Conservation (phyloP, 2,888 invertebrate species). For the Sarcophaga carnaria region DNA sequence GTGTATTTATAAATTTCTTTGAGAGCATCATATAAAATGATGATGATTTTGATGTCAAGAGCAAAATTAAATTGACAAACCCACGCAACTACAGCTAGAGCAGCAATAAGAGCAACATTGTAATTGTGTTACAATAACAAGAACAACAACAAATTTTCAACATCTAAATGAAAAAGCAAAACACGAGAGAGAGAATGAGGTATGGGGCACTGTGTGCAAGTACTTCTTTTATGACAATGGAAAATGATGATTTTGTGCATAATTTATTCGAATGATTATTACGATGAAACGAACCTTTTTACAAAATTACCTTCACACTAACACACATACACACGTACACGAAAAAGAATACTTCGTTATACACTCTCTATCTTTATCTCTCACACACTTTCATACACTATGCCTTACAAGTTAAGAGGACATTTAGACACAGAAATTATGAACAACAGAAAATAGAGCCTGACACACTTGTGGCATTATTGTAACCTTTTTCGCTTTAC, state of each 20-base stretch:
- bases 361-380: neutral
- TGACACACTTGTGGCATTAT: conserved; percentile 67
- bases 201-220: neutral
- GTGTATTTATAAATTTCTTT: neutral
- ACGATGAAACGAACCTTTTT: conserved; percentile 71
- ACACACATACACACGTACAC: neutral
- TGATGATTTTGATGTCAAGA: conserved; percentile 48
- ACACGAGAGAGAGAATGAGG: too few species aligned
- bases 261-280: conserved; percentile 82
- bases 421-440: too few species aligned
- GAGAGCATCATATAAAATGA: conserved; percentile 55
- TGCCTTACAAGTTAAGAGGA: too few species aligned
- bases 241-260: conserved; percentile 78
- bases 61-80: neutral
- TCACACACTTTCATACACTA: neutral
- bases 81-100: neutral
- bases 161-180: neutral
- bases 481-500: conserved; percentile 40
- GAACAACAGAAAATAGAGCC: neutral
- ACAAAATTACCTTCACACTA: conserved; percentile 60
- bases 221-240: conserved; percentile 65
- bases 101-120: neutral
- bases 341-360: neutral
- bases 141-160: neutral
- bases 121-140: neutral